Evolutionary conservation across 2,113 vertebrate genomes (phyloP), one percentile per base, ranked within the genome.

Genomic region (Ariopsis seemanni): DNA sequence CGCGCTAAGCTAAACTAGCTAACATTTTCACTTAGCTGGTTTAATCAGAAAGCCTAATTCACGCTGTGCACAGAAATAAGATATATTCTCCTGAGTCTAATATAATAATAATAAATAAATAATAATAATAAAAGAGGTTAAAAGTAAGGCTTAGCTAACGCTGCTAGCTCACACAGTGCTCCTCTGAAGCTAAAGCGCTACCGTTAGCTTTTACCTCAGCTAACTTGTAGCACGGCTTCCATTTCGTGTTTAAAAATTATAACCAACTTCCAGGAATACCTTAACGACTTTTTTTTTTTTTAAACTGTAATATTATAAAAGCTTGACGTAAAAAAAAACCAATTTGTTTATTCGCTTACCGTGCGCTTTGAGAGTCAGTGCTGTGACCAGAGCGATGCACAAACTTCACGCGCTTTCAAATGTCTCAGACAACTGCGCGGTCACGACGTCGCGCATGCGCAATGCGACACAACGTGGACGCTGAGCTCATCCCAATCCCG

Each of bases 381-480:
- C 69, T 85, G 85, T 62, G 86, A 85, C 50, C 63, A 80, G 63
- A 69, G 53, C 48, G 80, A 57, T 57, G 62, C 77, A 84, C 48
- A 72, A 84, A 87, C 62, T 89, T 89, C 82, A 71, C 53, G 18
- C 85, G 85, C 52, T 87, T 90, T 91, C 90, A 91, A 91, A 91
- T 62, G 87, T 22, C 89, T 91, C 90, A 77, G 52, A 80, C 83
- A 88, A 91, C 85, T 90, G 81, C 90, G 90, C 90, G 90, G 90
- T 90, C 87, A 90, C 89, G 89, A 86, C 53, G 65, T 1, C 0
- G 79, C 85, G 79, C 89, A 87, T 87, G 90, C 90, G 90, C 89
- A 82, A 2, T 60, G 55, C 17, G 55, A 81, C 79, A 22, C 79
- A 81, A n/a, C 55, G 53, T 52, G 4, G 12, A 14, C 1, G 17